phyloP scores from a whole-genome alignment of 2,888 invertebrate genomes.

The Drosophila siamana region DNA sequence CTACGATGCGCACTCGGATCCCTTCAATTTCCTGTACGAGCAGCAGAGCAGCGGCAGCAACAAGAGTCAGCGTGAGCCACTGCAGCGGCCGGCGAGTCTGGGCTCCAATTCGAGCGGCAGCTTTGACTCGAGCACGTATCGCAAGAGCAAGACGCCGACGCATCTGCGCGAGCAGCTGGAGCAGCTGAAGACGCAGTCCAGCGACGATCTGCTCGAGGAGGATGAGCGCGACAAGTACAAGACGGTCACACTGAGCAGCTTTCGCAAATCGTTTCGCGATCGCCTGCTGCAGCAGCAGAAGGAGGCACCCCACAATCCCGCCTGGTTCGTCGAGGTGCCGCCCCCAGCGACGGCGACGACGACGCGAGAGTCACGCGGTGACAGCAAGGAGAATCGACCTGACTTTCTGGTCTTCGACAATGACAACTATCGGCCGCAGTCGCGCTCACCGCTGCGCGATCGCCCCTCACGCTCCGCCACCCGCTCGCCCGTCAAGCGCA shows the following conservation, averaged over 20 bases:
- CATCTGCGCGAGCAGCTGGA: constrained; percentile 81
- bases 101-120: constrained; percentile 61
- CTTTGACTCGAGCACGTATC: constrained; percentile 83
- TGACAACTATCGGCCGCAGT: constrained; percentile 84
- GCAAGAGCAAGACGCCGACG: constrained; percentile 80
- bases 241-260: constrained; percentile 84
- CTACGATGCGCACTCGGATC: constrained; percentile 82
- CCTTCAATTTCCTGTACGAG: constrained; percentile 83
- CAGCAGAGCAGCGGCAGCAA: constrained; percentile 72
- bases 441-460: constrained; percentile 82
- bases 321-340: constrained; percentile 85
- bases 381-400: constrained; percentile 71
- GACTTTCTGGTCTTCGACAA: constrained; percentile 83
- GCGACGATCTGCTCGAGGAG: constrained; percentile 63
- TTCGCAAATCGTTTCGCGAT: constrained; percentile 84
- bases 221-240: constrained; percentile 82
- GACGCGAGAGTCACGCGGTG: neutral
- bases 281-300: constrained; percentile 81
- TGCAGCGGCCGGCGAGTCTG: constrained; percentile 56
- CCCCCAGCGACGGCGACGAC: constrained; percentile 17
- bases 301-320: constrained; percentile 83
- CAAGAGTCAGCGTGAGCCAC: constrained; percentile 37
- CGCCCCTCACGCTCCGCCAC: constrained; percentile 66
- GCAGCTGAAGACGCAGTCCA: constrained; percentile 75
- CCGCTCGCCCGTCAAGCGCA: constrained; percentile 78